Conservation (phyloP, 1,140 invertebrate species). For the Heliconius hermathena region DNA sequence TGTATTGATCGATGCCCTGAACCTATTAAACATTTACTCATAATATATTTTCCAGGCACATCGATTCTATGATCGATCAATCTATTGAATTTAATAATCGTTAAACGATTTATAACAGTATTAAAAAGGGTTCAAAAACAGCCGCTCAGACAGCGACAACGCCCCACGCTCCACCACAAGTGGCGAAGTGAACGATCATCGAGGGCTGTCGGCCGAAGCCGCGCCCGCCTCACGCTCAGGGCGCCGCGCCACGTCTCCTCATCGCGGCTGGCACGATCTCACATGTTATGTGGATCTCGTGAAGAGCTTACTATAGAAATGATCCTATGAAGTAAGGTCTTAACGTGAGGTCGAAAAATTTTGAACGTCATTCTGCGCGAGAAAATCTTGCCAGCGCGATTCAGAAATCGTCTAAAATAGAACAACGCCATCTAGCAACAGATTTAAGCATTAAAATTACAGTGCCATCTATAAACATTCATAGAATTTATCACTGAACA, state of each 20-base stretch:
- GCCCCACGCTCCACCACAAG: constrained; percentile 42
- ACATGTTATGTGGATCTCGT: constrained; percentile 36
- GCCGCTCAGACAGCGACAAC: constrained; percentile 55
- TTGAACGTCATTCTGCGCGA: constrained; percentile 3
- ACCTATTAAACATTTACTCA: too few species aligned
- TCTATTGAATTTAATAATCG: too few species aligned
- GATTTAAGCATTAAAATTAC: not conserved
- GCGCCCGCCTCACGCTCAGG: constrained; percentile 29
- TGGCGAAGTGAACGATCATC: constrained; percentile 53
- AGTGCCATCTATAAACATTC: not conserved
- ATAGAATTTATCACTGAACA: too few species aligned
- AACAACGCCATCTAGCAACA: constrained; percentile 46
- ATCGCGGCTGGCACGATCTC: constrained; percentile 45
- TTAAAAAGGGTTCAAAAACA: constrained; percentile 38
- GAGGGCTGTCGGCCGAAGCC: constrained; percentile 45
- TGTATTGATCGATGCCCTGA: too few species aligned
- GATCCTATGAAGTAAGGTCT: constrained; percentile 60
- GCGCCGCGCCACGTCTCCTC: constrained; percentile 56
- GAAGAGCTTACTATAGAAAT: constrained; percentile 57
- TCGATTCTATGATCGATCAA: too few species aligned
- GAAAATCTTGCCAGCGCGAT: constrained; percentile 40
- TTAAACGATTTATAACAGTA: too few species aligned
- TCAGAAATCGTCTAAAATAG: not conserved
- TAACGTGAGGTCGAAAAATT: not conserved
- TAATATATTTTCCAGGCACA: too few species aligned